Evolutionary conservation across 2,888 invertebrate species (phyloP).

Genomic region (Onchidella celtica): DNA sequence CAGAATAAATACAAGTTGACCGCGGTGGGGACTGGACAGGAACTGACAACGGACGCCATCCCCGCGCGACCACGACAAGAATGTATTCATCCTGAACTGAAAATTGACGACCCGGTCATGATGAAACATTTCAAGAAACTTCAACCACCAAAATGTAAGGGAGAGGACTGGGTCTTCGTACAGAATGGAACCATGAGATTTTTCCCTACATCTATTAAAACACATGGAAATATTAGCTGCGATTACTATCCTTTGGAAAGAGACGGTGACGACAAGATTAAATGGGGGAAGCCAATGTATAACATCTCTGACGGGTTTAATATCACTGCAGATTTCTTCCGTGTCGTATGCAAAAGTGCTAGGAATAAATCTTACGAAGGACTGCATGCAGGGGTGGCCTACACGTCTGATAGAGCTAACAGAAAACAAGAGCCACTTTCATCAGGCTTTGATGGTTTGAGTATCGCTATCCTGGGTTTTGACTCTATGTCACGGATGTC

Average conservation of each 20-base stretch:
- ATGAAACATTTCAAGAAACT: constrained; percentile 86
- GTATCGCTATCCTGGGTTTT: constrained; percentile 89
- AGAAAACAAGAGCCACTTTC: constrained; percentile 9
- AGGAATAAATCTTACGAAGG: constrained; percentile 83
- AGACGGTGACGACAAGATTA: constrained; percentile 59
- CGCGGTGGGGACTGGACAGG: no score
- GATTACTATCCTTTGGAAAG: constrained; percentile 81
- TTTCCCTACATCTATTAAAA: constrained; percentile 80
- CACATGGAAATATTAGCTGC: constrained; percentile 80
- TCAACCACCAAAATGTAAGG: constrained; percentile 85
- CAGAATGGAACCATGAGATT: constrained; percentile 84
- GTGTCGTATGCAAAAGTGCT: constrained; percentile 58
- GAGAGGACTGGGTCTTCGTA: constrained; percentile 88
- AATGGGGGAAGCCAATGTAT: constrained; percentile 48
- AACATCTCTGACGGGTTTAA: constrained; percentile 51
- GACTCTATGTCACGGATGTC: constrained; percentile 93
- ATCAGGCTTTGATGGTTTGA: constrained; percentile 82
- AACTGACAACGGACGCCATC: no score
- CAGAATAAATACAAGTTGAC: no score
- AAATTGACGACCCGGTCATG: constrained; percentile 86
- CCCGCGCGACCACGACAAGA: constrained; percentile 73
- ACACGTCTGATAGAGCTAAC: constrained; percentile 23
- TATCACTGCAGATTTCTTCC: constrained; percentile 62
- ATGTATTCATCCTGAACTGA: constrained; percentile 85
- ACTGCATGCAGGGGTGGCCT: constrained; percentile 83